Evolutionary conservation across 2,888 invertebrate species (phyloP).

Genomic region (Scaptomyza parva): DNA sequence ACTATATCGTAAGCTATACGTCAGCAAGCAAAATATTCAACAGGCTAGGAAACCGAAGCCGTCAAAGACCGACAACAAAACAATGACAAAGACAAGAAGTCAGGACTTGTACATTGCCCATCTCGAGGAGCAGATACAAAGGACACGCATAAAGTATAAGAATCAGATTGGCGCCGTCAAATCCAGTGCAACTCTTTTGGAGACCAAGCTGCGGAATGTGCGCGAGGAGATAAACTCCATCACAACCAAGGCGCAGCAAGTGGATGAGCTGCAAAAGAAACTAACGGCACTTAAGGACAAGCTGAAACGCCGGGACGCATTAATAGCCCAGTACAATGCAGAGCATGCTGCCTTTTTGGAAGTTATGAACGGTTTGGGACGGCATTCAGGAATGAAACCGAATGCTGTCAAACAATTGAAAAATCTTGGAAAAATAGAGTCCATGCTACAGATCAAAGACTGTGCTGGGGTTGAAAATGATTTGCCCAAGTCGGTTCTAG

Average conservation of each 20-base stretch:
- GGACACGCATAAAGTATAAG: conserved; percentile 47
- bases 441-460: not conserved
- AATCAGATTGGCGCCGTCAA: conserved; percentile 54
- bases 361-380: conserved; percentile 22
- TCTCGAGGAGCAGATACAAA: conserved; percentile 59
- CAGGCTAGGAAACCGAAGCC: not conserved
- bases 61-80: not conserved
- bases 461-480: conserved; percentile 3
- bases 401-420: not conserved
- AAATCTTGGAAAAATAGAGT: not conserved
- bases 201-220: conserved; percentile 49
- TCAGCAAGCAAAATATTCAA: conserved; percentile 23
- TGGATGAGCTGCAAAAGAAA: conserved; percentile 43
- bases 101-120: conserved; percentile 54
- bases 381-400: conserved; percentile 1
- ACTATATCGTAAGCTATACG: conserved; percentile 16
- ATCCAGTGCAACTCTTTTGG: conserved; percentile 46
- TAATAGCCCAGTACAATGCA: conserved; percentile 53
- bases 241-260: conserved; percentile 28
- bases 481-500: conserved; percentile 5
- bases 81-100: not conserved
- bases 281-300: conserved; percentile 39
- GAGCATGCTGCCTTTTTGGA: conserved; percentile 39
- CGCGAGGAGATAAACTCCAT: conserved; percentile 48
- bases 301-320: conserved; percentile 45